phyloP scores from a whole-genome alignment of 2,888 invertebrate genomes.

The Apotomis betuletana region DNA sequence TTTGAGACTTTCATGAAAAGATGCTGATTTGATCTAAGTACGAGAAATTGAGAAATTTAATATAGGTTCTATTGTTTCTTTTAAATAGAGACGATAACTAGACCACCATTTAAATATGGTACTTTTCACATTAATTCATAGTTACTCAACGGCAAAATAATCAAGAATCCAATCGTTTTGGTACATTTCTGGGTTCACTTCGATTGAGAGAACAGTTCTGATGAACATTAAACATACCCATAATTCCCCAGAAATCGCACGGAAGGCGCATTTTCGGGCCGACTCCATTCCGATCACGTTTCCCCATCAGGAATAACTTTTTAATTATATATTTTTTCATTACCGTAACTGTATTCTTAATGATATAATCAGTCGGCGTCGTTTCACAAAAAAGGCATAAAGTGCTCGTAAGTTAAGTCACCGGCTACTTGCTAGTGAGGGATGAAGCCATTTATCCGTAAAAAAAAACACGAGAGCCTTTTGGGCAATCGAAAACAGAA shows the following conservation, averaged over 20 bases:
- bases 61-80: too few relatives aligned
- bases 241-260: constrained; percentile 33
- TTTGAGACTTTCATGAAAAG: too few relatives aligned
- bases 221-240: constrained; percentile 23
- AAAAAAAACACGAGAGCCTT: constrained; percentile 67
- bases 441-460: constrained; percentile 82
- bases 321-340: constrained; percentile 40
- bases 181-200: constrained; percentile 12
- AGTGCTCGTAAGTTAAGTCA: constrained; percentile 60
- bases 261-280: constrained; percentile 15
- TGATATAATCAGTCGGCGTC: constrained; percentile 62
- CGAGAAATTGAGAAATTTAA: too few relatives aligned
- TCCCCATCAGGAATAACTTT: constrained; percentile 37
- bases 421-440: constrained; percentile 51
- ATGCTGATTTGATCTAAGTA: too few relatives aligned
- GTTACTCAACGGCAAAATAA: background rate
- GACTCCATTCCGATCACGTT: constrained; percentile 35
- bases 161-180: constrained; percentile 15
- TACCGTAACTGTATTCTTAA: constrained; percentile 48
- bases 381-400: constrained; percentile 63
- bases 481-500: constrained; percentile 72
- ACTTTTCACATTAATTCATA: background rate
- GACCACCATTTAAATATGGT: too few relatives aligned
- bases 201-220: constrained; percentile 5
- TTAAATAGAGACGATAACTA: too few relatives aligned